Conservation (phyloP, 1,140 invertebrate genomes). For the Tetramorium simillimum region DNA sequence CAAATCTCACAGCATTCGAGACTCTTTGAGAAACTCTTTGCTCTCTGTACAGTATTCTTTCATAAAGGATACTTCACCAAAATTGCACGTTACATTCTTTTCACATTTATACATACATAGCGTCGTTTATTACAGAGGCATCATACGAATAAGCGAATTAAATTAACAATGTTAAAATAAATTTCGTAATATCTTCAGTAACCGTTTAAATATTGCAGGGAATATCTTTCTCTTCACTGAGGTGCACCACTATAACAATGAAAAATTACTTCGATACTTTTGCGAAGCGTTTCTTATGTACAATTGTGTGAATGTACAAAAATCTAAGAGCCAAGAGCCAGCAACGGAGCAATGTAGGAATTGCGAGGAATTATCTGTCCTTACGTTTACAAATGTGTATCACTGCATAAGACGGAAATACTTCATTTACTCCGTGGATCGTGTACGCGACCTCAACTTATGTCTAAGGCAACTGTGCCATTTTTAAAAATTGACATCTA, state of each 20-base stretch:
- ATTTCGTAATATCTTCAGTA: conserved; percentile 73
- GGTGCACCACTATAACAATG: conserved; percentile 69
- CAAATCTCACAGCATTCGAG: conserved; percentile 53
- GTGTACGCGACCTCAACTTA: conserved; percentile 71
- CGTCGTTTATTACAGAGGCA: conserved; percentile 76
- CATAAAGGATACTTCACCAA: conserved; percentile 73
- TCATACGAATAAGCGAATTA: conserved; percentile 75
- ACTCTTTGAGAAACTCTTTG: conserved; percentile 40
- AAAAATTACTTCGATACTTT: conserved; percentile 69
- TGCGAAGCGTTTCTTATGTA: conserved; percentile 72
- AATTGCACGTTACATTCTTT: conserved; percentile 73
- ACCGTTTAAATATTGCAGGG: conserved; percentile 69
- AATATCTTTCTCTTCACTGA: conserved; percentile 62
- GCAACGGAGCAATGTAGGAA: conserved; percentile 69
- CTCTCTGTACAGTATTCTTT: conserved; percentile 63
- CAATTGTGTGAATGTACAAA: conserved; percentile 74
- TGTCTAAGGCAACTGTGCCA: conserved; percentile 75
- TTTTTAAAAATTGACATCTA: conserved; percentile 75
- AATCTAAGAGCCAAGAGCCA: conserved; percentile 70
- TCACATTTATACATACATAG: conserved; percentile 74
- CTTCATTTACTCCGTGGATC: conserved; percentile 71
- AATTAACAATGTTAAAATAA: conserved; percentile 76
- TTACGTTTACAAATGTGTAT: conserved; percentile 72
- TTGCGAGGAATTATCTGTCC: conserved; percentile 70
- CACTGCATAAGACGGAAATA: conserved; percentile 75